Evolutionary conservation across 2,888 invertebrate genomes (phyloP).

Genomic region (Hylaea fasciaria): DNA sequence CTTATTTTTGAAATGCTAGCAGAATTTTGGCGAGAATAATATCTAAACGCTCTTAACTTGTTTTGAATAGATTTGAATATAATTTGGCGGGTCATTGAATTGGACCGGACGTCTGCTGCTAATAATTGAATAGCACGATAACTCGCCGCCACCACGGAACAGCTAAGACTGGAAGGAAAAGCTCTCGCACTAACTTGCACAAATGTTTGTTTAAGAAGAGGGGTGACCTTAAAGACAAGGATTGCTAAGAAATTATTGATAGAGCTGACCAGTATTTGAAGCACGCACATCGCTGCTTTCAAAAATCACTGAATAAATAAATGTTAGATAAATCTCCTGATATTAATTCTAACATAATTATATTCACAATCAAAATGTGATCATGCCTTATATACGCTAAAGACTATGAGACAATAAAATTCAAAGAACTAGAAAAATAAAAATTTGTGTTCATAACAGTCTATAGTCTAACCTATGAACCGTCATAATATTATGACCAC

Average conservation of each 20-base stretch:
- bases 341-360: too few relatives aligned
- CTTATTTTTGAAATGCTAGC: neutral
- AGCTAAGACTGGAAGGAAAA: conserved; percentile 51
- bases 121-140: conserved; percentile 65
- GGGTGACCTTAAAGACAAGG: conserved; percentile 35
- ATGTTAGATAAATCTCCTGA: too few relatives aligned
- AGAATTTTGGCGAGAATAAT: neutral
- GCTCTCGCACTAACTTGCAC: conserved; percentile 72
- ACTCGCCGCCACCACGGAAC: conserved; percentile 59
- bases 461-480: too few relatives aligned
- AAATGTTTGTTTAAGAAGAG: conserved; percentile 68
- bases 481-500: too few relatives aligned
- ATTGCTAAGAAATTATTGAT: neutral
- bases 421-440: too few relatives aligned
- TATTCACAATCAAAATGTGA: too few relatives aligned
- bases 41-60: conserved; percentile 15
- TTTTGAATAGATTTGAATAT: conserved; percentile 26
- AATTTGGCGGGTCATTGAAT: conserved; percentile 31
- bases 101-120: conserved; percentile 43
- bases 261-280: too few relatives aligned
- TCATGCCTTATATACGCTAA: too few relatives aligned
- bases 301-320: too few relatives aligned
- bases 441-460: too few relatives aligned
- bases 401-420: too few relatives aligned
- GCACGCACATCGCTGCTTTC: too few relatives aligned